These are phyloP conservation scores for Polyergus mexicanus DNA, from an alignment of 1,140 invertebrate genomes.

Conservation along the genomic window DNA sequence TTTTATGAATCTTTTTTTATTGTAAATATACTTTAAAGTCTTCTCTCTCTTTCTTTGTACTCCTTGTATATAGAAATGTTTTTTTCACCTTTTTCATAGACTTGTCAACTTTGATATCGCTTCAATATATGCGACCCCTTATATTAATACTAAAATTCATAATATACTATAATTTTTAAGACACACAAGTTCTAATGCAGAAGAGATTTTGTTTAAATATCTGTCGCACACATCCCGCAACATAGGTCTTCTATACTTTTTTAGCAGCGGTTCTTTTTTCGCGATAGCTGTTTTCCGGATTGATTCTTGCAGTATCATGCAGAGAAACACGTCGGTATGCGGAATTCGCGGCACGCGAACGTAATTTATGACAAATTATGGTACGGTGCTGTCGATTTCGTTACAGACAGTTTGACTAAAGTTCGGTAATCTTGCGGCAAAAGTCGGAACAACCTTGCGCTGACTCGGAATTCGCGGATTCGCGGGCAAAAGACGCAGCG, in stretches of 20 bases:
- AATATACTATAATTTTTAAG: too few relatives aligned
- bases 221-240: neutral
- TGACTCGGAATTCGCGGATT: slow-evolving; percentile 24
- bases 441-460: slow-evolving; percentile 27
- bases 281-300: neutral
- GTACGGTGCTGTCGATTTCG: neutral
- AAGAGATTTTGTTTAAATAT: too few relatives aligned
- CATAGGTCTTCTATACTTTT: neutral
- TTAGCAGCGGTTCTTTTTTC: neutral
- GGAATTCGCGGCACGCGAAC: slow-evolving; percentile 1
- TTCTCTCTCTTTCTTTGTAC: too few relatives aligned
- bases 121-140: neutral
- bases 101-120: slow-evolving; percentile 12
- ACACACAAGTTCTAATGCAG: too few relatives aligned
- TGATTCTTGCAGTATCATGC: neutral
- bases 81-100: neutral
- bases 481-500: slow-evolving; percentile 11
- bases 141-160: neutral
- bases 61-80: neutral
- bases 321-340: neutral
- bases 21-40: neutral
- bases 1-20: neutral
- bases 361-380: slow-evolving; percentile 21
- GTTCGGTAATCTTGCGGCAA: slow-evolving; percentile 58
- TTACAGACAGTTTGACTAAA: slow-evolving; percentile 34